Evolutionary conservation across 2,888 invertebrate genomes (phyloP), one percentile per base, ranked within the genome.

Genomic region (Anarsia innoxiella): DNA sequence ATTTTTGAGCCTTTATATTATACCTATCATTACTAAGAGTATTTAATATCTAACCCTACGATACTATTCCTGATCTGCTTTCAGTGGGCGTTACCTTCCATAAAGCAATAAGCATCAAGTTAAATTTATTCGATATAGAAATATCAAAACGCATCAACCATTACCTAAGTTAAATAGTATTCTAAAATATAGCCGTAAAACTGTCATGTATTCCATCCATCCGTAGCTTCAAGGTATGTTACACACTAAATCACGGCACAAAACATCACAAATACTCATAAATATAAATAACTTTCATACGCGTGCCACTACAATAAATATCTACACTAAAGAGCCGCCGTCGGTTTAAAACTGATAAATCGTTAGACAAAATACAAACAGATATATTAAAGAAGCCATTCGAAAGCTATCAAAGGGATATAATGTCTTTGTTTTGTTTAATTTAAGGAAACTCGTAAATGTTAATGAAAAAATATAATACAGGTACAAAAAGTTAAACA

Each of bases 291-390:
- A 42, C 26, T 37, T 41, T 25, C 39, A 39, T 45, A 30, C 42
- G 23, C 11, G 31, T 10, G 29, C n/a, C 2, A 19, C 15, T 11
- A 45, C 48, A 48, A 53, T 49, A 49, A 46, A 56, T 46, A 51
- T 41, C 37, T 29, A 11, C 10, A 25, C 37, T 40, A 41, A 39
- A 42, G 31, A 36, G 38, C 39, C 46, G 48, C 46, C 48, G 45
- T 51, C 45, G 51, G 47, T 55, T 48, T 41, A 30, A 42, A 40
- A 40, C 43, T 48, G 45, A 50, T 56, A 50, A 49, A 53, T 46
- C 42, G 41, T 38, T 37, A 29, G 42, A 49, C 44, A 41, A 34
- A 25, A 31, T 33, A 36, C 38, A 40, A 29, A 31, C 25, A 43
- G 40, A 39, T 36, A 37, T 40, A 25, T 25, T 3, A 25, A 25